Percentiles rank a stretch among this genome's conserved stretches.
Evolutionary conservation across 1,140 invertebrate species (phyloP).

Genomic region (Drosophila paulistorum): DNA sequence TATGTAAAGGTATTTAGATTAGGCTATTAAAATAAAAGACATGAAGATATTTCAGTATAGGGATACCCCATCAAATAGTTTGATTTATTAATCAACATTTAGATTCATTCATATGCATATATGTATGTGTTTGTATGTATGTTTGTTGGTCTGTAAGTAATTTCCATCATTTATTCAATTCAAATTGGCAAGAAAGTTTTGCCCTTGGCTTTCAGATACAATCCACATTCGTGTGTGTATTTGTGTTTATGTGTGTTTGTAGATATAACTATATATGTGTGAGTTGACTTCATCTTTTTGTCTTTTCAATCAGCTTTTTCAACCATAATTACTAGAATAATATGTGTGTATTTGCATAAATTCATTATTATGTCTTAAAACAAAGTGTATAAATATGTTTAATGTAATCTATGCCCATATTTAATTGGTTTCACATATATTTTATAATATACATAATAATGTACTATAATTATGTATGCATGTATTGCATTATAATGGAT

Average conservation of each 20-base stretch:
- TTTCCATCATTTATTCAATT: conserved; percentile 16
- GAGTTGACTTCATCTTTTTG: background rate
- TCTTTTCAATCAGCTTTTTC: conserved; percentile 27
- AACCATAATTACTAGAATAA: conserved; percentile 43
- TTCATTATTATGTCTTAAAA: conserved; percentile 77
- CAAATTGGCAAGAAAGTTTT: conserved; percentile 18
- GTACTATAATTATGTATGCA: conserved; percentile 47
- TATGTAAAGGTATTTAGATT: background rate
- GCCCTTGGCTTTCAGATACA: conserved; percentile 57
- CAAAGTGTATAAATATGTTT: conserved; percentile 51
- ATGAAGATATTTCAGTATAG: conserved; percentile 22
- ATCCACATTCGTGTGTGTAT: background rate
- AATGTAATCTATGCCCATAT: conserved; percentile 55
- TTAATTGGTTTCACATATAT: conserved; percentile 45
- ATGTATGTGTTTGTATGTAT: conserved; percentile 28
- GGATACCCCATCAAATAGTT: conserved; percentile 57
- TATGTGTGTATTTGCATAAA: conserved; percentile 80
- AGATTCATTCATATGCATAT: conserved; percentile 32
- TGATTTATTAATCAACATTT: conserved; percentile 62
- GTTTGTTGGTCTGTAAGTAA: conserved; percentile 20
- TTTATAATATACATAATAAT: conserved; percentile 42
- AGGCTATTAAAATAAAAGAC: conserved; percentile 5
- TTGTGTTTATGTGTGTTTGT: background rate
- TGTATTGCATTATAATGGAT: conserved; percentile 45
- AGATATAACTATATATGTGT: background rate